Percentiles rank a stretch among this genome's conserved stretches.
Evolutionary conservation across 2,888 invertebrate genomes (phyloP).

Genomic region (Calameuta filiformis): DNA sequence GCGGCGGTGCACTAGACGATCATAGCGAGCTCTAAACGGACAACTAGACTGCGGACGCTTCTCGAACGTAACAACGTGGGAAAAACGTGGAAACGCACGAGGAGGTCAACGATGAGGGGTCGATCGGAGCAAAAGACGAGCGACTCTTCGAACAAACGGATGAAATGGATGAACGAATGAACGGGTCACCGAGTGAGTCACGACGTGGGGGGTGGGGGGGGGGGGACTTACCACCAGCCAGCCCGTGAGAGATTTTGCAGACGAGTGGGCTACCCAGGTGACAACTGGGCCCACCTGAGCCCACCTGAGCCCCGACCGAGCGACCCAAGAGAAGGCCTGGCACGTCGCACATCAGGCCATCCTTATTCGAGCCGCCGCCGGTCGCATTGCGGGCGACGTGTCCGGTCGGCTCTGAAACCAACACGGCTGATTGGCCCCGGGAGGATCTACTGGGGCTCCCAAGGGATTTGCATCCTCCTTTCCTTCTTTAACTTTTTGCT

Average conservation of each 20-base stretch:
- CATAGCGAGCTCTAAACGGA: slow-evolving; percentile 10
- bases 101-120: slow-evolving; percentile 1
- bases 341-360: slow-evolving; percentile 42
- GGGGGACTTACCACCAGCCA: slow-evolving; percentile 53
- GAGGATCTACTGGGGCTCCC: slow-evolving; percentile 11
- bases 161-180: not conserved
- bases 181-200: not conserved
- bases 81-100: not conserved
- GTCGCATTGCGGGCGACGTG: slow-evolving; percentile 48
- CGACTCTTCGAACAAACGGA: not conserved
- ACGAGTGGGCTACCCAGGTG: slow-evolving; percentile 48
- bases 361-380: slow-evolving; percentile 56
- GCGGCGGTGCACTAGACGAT: slow-evolving; percentile 23
- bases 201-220: slow-evolving; percentile 39
- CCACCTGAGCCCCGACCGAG: slow-evolving; percentile 50
- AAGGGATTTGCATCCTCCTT: not conserved
- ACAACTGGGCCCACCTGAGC: slow-evolving; percentile 41
- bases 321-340: slow-evolving; percentile 39
- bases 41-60: slow-evolving; percentile 14
- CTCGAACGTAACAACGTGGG: slow-evolving; percentile 4
- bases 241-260: slow-evolving; percentile 49
- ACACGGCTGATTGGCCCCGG: slow-evolving; percentile 51
- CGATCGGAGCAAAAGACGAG: not conserved
- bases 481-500: not conserved
- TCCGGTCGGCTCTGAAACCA: slow-evolving; percentile 57